Evolutionary conservation across 2,797 vertebrate genomes (phyloP).

Genomic region (Dicrostonyx torquatus): DNA sequence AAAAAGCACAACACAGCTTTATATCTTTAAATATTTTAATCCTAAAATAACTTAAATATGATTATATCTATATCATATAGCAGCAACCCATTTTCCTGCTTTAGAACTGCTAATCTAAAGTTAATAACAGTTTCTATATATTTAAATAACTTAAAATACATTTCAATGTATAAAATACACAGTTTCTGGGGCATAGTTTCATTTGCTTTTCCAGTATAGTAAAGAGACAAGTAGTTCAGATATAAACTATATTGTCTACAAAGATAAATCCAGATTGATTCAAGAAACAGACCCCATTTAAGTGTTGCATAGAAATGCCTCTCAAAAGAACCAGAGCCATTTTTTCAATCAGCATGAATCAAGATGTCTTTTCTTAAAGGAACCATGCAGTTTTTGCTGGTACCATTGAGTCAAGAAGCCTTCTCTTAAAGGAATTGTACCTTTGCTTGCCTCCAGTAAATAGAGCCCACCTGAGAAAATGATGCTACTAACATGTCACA

Average conservation of each 20-base stretch:
- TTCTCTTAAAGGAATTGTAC: too few species aligned
- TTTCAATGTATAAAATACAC: not conserved
- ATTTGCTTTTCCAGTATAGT: not conserved
- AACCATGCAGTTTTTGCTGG: too few species aligned
- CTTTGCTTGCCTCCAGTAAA: too few species aligned
- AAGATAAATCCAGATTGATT: not conserved
- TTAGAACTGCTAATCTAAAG: not conserved
- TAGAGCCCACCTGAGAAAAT: too few species aligned
- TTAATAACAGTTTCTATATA: not conserved
- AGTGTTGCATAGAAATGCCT: too few species aligned
- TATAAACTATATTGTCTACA: not conserved
- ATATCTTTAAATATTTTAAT: not conserved
- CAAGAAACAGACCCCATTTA: too few species aligned
- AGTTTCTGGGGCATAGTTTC: not conserved
- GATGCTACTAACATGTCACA: too few species aligned
- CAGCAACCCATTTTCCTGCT: not conserved
- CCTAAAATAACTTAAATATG: not conserved
- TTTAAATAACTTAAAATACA: not conserved
- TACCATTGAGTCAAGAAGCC: too few species aligned
- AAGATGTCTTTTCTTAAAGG: too few species aligned
- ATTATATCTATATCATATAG: not conserved
- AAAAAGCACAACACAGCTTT: not conserved
- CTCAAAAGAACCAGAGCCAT: too few species aligned
- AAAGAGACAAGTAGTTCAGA: not conserved
- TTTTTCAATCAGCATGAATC: too few species aligned